Base-by-base conservation (phyloP, 30 jellyfish, hydroid and myxozoan genomes). In the Turritopsis rubra region DNA sequence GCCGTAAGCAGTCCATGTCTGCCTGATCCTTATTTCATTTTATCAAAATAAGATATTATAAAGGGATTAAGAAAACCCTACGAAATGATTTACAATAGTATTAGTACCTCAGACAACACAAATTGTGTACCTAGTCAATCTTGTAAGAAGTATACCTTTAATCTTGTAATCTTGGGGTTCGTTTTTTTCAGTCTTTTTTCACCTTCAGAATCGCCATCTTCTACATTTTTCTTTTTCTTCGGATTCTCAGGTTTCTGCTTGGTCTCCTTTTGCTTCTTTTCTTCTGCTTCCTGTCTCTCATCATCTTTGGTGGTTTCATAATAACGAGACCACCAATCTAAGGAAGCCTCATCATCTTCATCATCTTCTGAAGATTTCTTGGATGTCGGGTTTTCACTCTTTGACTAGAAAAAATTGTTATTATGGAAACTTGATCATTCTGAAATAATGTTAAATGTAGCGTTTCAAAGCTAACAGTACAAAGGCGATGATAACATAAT, bases 311-410 rank as follows among this genome's bases (percentile, higher is more conserved):
- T 89, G 0, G 98, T 92, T 80, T 92, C 98, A 81, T 92, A 92
- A 79, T 92, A 92, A 30, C 98, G 29, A 13, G 96, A 88, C 98
- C 98, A 92, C 98, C 98, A 92, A 79, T 92, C 98, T 1, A 92
- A 82, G 21, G 98, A 92, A 28, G 85, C 96, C 66, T 92, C 98
- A 80, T 92, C 98, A 70, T 92, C 98, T 53, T 90, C 97, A 30
- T 91, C 97, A 29, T 92, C 98, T 20, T 84, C 95, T 27, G 71
- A 88, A n/a, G 23, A 9, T 68, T 73, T 60, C 23, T 41, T 83
- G 8, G 77, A 13, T 0, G 31, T 30, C n/a, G 85, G 89, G 22
- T 17, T 21, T 27, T 68, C 77, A 68, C 28, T 68, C 77, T 68
- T 68, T 68, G 77, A 68, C 77, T 68, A 68, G 19, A 68, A 68